These are phyloP conservation scores for Macrophya alboannulata DNA, from an alignment of 2,888 invertebrate species.

Conservation along the genomic window DNA sequence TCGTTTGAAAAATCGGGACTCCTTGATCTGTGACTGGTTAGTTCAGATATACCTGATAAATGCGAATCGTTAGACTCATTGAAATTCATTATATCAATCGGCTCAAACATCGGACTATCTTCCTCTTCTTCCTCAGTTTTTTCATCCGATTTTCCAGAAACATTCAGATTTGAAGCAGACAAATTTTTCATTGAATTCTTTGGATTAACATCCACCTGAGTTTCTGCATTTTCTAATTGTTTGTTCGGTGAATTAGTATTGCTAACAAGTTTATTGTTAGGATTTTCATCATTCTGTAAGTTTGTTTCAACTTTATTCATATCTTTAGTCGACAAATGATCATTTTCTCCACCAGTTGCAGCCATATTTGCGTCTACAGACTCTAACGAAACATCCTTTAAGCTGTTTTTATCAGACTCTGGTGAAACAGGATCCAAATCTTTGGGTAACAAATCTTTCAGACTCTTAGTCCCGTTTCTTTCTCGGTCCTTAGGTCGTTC, in stretches of 20 bases:
- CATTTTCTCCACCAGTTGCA: constrained; percentile 60
- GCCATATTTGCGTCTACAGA: constrained; percentile 70
- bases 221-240: constrained; percentile 68
- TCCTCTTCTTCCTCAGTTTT: constrained; percentile 83
- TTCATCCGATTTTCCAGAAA: constrained; percentile 79
- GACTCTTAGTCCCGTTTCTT: constrained; percentile 74
- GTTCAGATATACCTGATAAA: constrained; percentile 83
- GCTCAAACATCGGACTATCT: constrained; percentile 86
- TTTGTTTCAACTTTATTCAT: constrained; percentile 64
- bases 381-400: constrained; percentile 76
- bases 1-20: constrained; percentile 77
- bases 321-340: constrained; percentile 57
- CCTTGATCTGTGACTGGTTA: constrained; percentile 82
- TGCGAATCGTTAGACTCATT: constrained; percentile 83
- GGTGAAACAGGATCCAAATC: constrained; percentile 93
- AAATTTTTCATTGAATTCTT: constrained; percentile 57
- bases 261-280: constrained; percentile 53
- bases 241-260: constrained; percentile 55
- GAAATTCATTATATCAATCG: constrained; percentile 81
- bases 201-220: constrained; percentile 59
- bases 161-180: constrained; percentile 63
- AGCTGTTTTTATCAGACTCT: constrained; percentile 86
- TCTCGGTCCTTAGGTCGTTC: constrained; percentile 84
- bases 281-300: constrained; percentile 68
- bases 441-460: constrained; percentile 86